Percentiles rank a stretch among this genome's conserved stretches.
Evolutionary conservation across 2,797 vertebrate species (phyloP).

Genomic region (Coilia nasus): DNA sequence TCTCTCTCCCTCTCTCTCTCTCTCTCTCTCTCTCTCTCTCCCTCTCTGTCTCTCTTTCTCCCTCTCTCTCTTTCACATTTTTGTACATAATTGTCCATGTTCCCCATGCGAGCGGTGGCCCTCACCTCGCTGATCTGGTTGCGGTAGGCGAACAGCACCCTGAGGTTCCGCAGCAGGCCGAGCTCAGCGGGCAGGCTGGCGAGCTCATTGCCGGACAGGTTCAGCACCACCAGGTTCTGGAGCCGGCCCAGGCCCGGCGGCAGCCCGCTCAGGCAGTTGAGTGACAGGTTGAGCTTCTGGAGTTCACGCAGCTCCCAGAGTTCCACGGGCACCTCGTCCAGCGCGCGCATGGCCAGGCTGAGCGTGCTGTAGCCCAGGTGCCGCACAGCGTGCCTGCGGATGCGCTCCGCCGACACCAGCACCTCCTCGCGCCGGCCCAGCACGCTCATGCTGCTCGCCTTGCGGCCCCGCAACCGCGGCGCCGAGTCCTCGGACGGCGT

Average conservation of each 20-base stretch:
- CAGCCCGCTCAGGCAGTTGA: constrained; percentile 80
- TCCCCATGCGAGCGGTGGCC: neutral
- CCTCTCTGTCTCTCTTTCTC: neutral
- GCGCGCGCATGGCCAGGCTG: constrained; percentile 85
- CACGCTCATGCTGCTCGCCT: constrained; percentile 43
- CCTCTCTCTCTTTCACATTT: neutral
- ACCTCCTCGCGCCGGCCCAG: constrained; percentile 60
- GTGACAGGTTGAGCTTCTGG: constrained; percentile 91
- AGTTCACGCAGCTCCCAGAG: constrained; percentile 89
- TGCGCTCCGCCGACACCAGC: constrained; percentile 70
- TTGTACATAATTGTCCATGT: too few relatives aligned
- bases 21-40: neutral
- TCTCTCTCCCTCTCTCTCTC: too few relatives aligned
- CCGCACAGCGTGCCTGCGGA: constrained; percentile 72
- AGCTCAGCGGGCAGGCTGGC: constrained; percentile 85
- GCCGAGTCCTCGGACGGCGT: constrained; percentile 65
- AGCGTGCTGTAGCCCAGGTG: constrained; percentile 82
- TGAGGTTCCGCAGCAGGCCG: constrained; percentile 83
- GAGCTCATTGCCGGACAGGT: constrained; percentile 87
- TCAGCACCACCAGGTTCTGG: constrained; percentile 86
- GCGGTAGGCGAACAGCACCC: constrained; percentile 86
- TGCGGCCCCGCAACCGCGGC: constrained; percentile 43
- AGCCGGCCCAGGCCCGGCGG: constrained; percentile 80
- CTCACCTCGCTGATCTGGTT: constrained; percentile 81
- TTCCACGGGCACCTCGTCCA: constrained; percentile 80